phyloP scores from a whole-genome alignment of 2,113 vertebrate species.

The Thunnus maccoyii region DNA sequence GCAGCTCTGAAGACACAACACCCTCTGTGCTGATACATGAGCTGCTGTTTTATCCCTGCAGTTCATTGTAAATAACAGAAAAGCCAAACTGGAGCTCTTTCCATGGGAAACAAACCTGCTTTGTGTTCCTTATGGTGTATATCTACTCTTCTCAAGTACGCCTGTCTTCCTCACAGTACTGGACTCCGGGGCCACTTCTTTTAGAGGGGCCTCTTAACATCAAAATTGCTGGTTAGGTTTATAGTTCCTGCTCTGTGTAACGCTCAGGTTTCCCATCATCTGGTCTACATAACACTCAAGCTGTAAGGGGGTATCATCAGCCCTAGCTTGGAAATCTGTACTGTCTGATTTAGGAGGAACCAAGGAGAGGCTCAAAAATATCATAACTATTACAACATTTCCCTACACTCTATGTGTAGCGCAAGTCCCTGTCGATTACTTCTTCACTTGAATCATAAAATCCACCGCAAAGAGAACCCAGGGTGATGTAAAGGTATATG shows the following conservation, averaged over 20 bases:
- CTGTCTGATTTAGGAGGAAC: conserved; percentile 58
- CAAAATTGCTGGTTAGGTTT: conserved; percentile 53
- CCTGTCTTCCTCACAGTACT: conserved; percentile 28
- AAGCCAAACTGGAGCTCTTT: conserved; percentile 49
- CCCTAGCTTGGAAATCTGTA: conserved; percentile 24
- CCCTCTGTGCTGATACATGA: conserved; percentile 57
- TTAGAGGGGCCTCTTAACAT: conserved; percentile 51
- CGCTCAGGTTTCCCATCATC: conserved; percentile 65
- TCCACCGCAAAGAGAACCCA: not conserved
- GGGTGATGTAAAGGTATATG: not conserved
- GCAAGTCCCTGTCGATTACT: not conserved
- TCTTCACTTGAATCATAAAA: not conserved
- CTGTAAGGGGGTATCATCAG: conserved; percentile 1
- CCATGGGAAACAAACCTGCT: conserved; percentile 63
- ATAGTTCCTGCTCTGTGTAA: conserved; percentile 42
- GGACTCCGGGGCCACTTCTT: conserved; percentile 25
- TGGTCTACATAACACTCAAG: conserved; percentile 58
- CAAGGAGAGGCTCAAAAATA: not conserved
- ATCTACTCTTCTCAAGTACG: conserved; percentile 16
- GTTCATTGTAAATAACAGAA: conserved; percentile 66
- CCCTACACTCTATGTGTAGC: not conserved
- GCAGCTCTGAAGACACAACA: conserved; percentile 68
- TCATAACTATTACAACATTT: conserved; percentile 6
- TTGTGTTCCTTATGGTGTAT: conserved; percentile 44
- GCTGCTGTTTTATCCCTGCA: conserved; percentile 58